Evolutionary conservation across 2,797 vertebrate species (phyloP).

Genomic region (Philypnodon macrostomus): DNA sequence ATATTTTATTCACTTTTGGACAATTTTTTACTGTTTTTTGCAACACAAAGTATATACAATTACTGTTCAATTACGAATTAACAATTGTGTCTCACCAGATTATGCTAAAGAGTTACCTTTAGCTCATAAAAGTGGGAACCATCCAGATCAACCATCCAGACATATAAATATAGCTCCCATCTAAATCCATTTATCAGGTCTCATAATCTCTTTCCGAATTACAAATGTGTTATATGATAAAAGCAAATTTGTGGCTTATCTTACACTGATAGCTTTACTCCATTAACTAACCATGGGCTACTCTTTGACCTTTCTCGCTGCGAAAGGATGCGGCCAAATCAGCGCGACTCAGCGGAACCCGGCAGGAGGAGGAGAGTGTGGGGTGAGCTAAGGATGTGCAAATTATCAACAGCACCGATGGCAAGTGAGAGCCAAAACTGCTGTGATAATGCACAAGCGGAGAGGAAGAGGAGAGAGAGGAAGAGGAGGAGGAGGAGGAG

Average conservation of each 20-base stretch:
- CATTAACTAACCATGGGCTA: slow-evolving; percentile 54
- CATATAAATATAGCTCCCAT: too few relatives aligned
- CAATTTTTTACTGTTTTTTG: too few relatives aligned
- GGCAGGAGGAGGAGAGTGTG: slow-evolving; percentile 4
- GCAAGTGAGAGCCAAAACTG: slow-evolving; percentile 24
- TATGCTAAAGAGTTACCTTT: too few relatives aligned
- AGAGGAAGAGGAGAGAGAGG: slow-evolving; percentile 13
- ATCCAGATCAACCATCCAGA: too few relatives aligned
- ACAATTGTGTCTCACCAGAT: too few relatives aligned
- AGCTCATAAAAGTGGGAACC: too few relatives aligned
- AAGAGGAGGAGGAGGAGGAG: slow-evolving; percentile 1
- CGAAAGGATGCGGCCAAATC: slow-evolving; percentile 35
- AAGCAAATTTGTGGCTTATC: too few relatives aligned
- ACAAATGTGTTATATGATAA: not conserved
- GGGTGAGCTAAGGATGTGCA: not conserved
- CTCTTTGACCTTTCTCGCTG: slow-evolving; percentile 48
- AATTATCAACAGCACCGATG: slow-evolving; percentile 33
- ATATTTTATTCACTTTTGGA: too few relatives aligned
- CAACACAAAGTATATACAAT: too few relatives aligned
- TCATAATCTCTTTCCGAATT: not conserved
- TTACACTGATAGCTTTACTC: too few relatives aligned
- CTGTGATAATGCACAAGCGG: slow-evolving; percentile 30
- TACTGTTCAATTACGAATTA: too few relatives aligned
- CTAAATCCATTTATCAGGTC: too few relatives aligned
- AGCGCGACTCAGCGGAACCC: slow-evolving; percentile 46